phyloP scores from a whole-genome alignment of 2,888 invertebrate species.

The Osmoderma eremita region DNA sequence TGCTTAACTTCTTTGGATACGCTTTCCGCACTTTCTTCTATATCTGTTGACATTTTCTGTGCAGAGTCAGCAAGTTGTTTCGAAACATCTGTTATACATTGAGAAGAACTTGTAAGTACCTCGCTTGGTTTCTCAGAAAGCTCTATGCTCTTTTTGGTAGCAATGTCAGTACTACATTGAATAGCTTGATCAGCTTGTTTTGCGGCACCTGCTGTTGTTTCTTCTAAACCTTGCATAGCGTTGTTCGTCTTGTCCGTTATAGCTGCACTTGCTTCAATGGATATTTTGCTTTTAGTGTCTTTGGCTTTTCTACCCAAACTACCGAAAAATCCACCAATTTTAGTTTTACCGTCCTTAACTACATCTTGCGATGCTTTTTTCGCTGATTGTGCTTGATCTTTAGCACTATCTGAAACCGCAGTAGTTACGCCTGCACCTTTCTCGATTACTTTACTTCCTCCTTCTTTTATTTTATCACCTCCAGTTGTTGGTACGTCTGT shows the following conservation, averaged over 20 bases:
- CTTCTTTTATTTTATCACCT: slow-evolving; percentile 32
- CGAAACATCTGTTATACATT: slow-evolving; percentile 44
- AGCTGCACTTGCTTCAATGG: background rate
- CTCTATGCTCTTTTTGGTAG: background rate
- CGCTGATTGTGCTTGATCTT: slow-evolving; percentile 14
- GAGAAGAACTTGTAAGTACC: slow-evolving; percentile 40
- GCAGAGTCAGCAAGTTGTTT: slow-evolving; percentile 41
- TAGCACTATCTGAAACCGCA: slow-evolving; percentile 7
- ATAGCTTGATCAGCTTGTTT: too few species aligned
- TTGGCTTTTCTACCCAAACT: slow-evolving; percentile 10
- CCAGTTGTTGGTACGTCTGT: slow-evolving; percentile 8
- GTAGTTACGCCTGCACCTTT: slow-evolving; percentile 30
- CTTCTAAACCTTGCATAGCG: background rate
- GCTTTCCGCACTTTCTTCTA: slow-evolving; percentile 13
- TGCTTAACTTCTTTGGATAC: slow-evolving; percentile 5
- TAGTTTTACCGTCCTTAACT: slow-evolving; percentile 40
- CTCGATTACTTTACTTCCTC: slow-evolving; percentile 34
- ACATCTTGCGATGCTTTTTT: slow-evolving; percentile 33
- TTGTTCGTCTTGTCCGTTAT: background rate
- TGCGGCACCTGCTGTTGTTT: background rate
- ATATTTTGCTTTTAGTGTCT: background rate
- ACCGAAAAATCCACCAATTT: slow-evolving; percentile 18
- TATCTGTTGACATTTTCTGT: slow-evolving; percentile 33
- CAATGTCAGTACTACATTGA: background rate
- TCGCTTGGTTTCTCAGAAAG: slow-evolving; percentile 36